Conservation (phyloP, 2,797 vertebrate genomes). For the Florisuga fusca region DNA sequence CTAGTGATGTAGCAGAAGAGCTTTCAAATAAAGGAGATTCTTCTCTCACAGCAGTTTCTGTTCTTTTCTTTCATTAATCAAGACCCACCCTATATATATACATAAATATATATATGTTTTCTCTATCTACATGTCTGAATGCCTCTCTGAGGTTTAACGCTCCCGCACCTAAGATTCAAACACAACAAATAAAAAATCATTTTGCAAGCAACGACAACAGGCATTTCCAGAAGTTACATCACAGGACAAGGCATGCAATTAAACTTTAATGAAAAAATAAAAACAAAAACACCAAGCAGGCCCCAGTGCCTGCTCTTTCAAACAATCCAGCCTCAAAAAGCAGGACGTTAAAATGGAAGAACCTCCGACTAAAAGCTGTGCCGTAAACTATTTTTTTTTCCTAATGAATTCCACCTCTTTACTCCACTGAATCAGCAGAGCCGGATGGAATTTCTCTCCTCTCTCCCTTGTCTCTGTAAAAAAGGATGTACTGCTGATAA, state of each 20-base stretch:
- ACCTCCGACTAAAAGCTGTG: constrained; percentile 68
- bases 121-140: background rate
- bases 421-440: constrained; percentile 68
- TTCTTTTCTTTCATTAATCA: constrained; percentile 52
- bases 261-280: constrained; percentile 77
- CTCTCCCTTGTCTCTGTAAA: constrained; percentile 20
- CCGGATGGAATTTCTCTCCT: constrained; percentile 55
- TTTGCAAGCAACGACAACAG: constrained; percentile 71
- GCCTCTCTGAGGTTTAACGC: constrained; percentile 39
- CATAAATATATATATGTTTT: background rate
- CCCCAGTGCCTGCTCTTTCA: constrained; percentile 79
- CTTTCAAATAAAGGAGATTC: constrained; percentile 54
- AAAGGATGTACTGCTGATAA: constrained; percentile 50
- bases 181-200: constrained; percentile 63
- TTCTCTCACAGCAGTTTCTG: constrained; percentile 46
- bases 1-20: constrained; percentile 35
- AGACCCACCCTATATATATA: background rate
- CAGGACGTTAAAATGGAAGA: constrained; percentile 77
- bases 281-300: constrained; percentile 56
- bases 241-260: constrained; percentile 80
- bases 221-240: constrained; percentile 84
- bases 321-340: constrained; percentile 72
- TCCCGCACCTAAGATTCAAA: constrained; percentile 54
- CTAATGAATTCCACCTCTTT: constrained; percentile 79
- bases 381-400: constrained; percentile 77